Base-by-base conservation (phyloP, 2,888 invertebrate species). In the Coleophora flavipennella region DNA sequence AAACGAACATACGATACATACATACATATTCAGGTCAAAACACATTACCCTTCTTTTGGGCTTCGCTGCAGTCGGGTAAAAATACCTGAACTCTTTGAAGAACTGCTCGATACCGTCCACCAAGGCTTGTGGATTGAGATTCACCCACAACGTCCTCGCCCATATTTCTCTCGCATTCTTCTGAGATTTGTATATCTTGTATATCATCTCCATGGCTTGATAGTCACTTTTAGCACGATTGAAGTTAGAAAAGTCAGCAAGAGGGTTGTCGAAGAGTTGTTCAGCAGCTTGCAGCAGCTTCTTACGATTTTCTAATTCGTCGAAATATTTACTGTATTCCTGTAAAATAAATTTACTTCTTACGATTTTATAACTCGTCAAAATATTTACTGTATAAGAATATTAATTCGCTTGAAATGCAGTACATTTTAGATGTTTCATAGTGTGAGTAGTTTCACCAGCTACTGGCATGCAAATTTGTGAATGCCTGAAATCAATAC, bases 101-200 rank as follows among this genome's bases (percentile, higher is more conserved):
- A 91, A 96, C 48, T 87, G 88, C 50, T 97, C 96, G 57, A 96
- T 95, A 3, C 95, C 96, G 41, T 95, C 94, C 8, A 93, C 88
- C 31, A 97, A 77, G 1, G 91, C 89, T 57, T 93, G 92, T 1
- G 96, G 92, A 71, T 96, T 92, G 36, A 97, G 80, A 69, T 97
- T 91, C 7, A 86, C 89, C 97, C 97, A 97, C 9, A 96, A 68
- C 0, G 94, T 95, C 69, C 91, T 92, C 0, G 94, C 90, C 96
- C 96, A 96, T 4, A 86, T 57, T 48, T 94, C 93, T 32, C 94
- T 84, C 0, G 92, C 91, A 46, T 86, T 85, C 78, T 91, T 92
- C 67, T 95, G 94, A 1, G 90, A 87, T 50, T 89, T 90, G 62
- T 93, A 96, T 14, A 96, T 85, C 58, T 90, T 89, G 65, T 92